These are phyloP conservation scores for Carcina quercana DNA, from an alignment of 2,888 invertebrate genomes.

Conservation along the genomic window DNA sequence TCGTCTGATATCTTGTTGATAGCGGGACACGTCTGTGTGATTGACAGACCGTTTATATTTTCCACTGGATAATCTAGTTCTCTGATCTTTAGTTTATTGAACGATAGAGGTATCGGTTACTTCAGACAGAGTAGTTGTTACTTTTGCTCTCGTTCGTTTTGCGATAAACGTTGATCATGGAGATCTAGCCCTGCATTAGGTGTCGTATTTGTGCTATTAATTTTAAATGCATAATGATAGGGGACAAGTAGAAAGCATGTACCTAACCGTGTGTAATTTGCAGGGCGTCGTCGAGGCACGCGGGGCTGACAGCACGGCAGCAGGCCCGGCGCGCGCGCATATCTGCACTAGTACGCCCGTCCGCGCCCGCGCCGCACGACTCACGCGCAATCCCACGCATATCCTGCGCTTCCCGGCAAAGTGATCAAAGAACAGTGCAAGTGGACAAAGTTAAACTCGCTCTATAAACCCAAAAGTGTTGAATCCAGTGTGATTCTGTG, in stretches of 20 bases:
- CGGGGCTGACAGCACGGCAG: constrained; percentile 54
- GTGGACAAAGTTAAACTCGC: constrained; percentile 36
- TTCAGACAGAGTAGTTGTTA: no score
- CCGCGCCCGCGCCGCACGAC: constrained; percentile 66
- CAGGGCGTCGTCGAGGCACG: constrained; percentile 65
- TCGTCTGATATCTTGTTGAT: constrained; percentile 10
- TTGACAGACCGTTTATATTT: constrained; percentile 6
- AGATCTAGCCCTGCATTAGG: no score
- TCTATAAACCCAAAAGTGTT: constrained; percentile 35
- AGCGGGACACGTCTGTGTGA: constrained; percentile 9
- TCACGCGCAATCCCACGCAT: constrained; percentile 44
- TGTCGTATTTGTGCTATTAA: no score
- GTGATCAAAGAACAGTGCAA: constrained; percentile 34
- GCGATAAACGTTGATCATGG: no score
- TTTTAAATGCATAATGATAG: not conserved
- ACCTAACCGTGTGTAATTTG: constrained; percentile 25
- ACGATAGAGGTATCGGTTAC: no score
- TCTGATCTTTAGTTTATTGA: not conserved
- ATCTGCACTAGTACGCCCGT: constrained; percentile 53
- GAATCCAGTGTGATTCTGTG: constrained; percentile 58
- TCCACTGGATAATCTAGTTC: constrained; percentile 6
- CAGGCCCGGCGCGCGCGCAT: constrained; percentile 43
- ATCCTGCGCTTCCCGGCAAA: constrained; percentile 45
- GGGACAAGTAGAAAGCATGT: constrained; percentile 1
- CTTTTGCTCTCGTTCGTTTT: no score